phyloP scores from a whole-genome alignment of 1,140 invertebrate species.

The Coenobita brevimanus region DNA sequence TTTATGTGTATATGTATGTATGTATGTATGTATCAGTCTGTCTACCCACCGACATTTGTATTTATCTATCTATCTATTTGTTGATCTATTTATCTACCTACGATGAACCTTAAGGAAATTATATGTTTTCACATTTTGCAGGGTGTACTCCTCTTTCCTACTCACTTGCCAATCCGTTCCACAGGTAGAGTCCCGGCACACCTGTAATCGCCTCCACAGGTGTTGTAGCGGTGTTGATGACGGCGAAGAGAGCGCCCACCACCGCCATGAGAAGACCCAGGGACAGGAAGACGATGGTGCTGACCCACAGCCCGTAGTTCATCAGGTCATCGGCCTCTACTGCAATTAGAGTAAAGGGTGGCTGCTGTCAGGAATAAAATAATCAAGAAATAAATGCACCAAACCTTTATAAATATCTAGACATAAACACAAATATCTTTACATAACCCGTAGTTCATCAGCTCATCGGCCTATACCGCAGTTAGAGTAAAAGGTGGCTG shows the following conservation, averaged over 20 bases:
- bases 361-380: no score
- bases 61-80: no score
- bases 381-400: no score
- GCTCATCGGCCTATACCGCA: no score
- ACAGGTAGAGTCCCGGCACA: slow-evolving; percentile 85
- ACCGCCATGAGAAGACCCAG: slow-evolving; percentile 81
- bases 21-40: no score
- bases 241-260: slow-evolving; percentile 82
- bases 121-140: no score
- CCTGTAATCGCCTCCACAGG: slow-evolving; percentile 83
- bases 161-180: slow-evolving; percentile 85
- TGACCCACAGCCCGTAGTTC: slow-evolving; percentile 82
- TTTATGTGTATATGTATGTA: no score
- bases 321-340: slow-evolving; percentile 81
- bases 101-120: background rate
- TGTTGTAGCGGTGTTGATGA: slow-evolving; percentile 84
- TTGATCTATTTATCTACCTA: background rate
- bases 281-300: slow-evolving; percentile 80
- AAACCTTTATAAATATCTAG: no score
- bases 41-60: no score
- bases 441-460: slow-evolving; percentile 83
- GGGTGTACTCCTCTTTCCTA: background rate
- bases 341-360: slow-evolving; percentile 69
- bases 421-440: no score
- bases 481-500: no score